Evolutionary conservation across 2,888 invertebrate species (phyloP), one percentile per base, ranked within the genome.

Genomic region (Isoperla grammatica): DNA sequence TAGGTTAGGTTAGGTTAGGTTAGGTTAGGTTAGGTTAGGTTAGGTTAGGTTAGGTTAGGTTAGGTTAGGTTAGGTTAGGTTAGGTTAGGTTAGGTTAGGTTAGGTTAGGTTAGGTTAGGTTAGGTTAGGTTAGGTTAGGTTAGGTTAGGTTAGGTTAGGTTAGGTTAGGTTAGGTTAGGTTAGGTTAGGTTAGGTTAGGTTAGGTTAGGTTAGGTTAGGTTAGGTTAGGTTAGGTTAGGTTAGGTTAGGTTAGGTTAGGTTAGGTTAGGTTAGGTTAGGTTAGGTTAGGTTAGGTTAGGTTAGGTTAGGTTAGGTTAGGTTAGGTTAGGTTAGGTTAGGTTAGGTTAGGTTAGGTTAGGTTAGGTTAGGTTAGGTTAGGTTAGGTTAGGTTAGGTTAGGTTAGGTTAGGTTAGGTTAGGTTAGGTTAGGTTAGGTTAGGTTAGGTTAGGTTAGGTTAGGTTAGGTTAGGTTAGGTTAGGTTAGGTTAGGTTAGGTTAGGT

Each of bases 31-130:
- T 53, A 55, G 59, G 61, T 59, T 60, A 53, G 60, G 64, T 61
- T 60, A 54, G 56, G 63, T 63, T 55, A 49, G 65, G 57, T 62
- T 61, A 46, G 62, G 62, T 64, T 58, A 48, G 59, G 57, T 62
- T 57, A 57, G 63, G 54, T 59, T 59, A 48, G 57, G 59, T 65
- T 19, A 22, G 49, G 39, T 39, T 63, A 46, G 56, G 8, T 49
- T 57, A 29, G 56, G 60, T 49, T 60, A 54, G n/a, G n/a, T n/a
- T n/a, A n/a, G n/a, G n/a, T n/a, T n/a, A n/a, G n/a, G n/a, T n/a
- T n/a, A n/a, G n/a, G n/a, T n/a, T n/a, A n/a, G n/a, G n/a, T n/a
- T n/a, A n/a, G n/a, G n/a, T n/a, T n/a, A n/a, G n/a, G n/a, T n/a
- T n/a, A n/a, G n/a, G n/a, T n/a, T n/a, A n/a, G n/a, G n/a, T n/a